Percentiles rank a stretch among this genome's conserved stretches.
phyloP scores from a whole-genome alignment of 1,140 invertebrate species.

The Drosophila lini region DNA sequence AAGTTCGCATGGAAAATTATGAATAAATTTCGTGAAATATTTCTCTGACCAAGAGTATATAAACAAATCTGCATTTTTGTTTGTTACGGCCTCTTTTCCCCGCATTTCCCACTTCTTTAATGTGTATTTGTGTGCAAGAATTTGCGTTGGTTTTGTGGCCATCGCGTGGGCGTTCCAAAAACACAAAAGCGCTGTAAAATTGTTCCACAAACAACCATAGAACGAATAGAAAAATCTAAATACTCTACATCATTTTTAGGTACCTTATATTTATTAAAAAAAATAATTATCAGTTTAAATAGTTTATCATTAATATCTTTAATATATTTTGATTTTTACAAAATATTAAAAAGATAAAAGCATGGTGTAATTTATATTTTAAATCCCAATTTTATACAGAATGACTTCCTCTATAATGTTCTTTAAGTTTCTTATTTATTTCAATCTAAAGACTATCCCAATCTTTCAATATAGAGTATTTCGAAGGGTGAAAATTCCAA shows the following conservation, averaged over 20 bases:
- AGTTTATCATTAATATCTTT: too few relatives aligned
- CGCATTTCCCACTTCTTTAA: neutral
- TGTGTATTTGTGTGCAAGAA: constrained; percentile 30
- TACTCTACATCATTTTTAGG: neutral
- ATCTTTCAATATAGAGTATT: constrained; percentile 8
- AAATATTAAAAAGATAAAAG: too few relatives aligned
- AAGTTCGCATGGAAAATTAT: constrained; percentile 25
- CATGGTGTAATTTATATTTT: too few relatives aligned
- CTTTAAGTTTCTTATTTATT: neutral
- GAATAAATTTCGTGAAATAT: constrained; percentile 38
- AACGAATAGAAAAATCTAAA: neutral
- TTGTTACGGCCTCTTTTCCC: constrained; percentile 17
- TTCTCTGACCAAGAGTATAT: constrained; percentile 33
- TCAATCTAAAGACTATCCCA: neutral
- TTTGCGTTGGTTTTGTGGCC: constrained; percentile 54
- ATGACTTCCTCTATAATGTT: too few relatives aligned
- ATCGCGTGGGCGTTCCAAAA: constrained; percentile 54
- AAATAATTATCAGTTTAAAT: too few relatives aligned
- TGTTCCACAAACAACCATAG: constrained; percentile 24
- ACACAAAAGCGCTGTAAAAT: constrained; percentile 50
- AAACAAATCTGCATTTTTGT: constrained; percentile 41
- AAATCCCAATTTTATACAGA: too few relatives aligned
- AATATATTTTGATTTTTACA: too few relatives aligned
- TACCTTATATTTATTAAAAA: neutral
- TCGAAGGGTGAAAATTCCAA: constrained; percentile 1